Percentiles rank a stretch among this genome's conserved stretches.
phyloP scores from a whole-genome alignment of 2,113 vertebrate species.

The Diglossa brunneiventris region DNA sequence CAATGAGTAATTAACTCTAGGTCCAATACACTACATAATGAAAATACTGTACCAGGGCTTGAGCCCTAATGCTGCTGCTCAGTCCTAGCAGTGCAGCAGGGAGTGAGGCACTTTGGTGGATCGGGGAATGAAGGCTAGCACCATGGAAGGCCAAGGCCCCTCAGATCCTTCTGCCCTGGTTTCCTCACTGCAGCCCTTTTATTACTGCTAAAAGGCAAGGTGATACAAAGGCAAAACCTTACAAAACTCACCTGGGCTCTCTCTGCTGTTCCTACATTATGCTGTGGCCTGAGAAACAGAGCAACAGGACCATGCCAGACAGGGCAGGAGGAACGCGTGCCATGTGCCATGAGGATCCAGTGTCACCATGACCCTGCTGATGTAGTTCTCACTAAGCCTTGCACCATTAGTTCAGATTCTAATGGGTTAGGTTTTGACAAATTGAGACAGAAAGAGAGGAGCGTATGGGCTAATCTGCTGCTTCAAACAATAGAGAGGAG shows the following conservation, averaged over 20 bases:
- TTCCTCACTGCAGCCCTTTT: not conserved
- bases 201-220: not conserved
- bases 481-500: not conserved
- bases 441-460: not conserved
- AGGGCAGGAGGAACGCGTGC: not conserved
- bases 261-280: not conserved
- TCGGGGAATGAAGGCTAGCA: not conserved
- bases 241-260: not conserved
- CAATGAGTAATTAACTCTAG: conserved; percentile 27
- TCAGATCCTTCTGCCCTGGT: not conserved
- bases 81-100: not conserved
- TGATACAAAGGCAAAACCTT: not conserved
- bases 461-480: not conserved
- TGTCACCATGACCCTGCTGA: not conserved
- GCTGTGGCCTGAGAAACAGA: not conserved
- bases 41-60: not conserved
- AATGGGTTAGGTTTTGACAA: not conserved
- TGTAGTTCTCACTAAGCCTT: not conserved
- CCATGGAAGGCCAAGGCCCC: not conserved
- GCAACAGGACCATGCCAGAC: not conserved
- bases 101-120: not conserved
- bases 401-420: not conserved
- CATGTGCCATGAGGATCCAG: not conserved
- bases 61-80: not conserved
- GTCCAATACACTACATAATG: not conserved